Evolutionary conservation across 2,113 vertebrate genomes (phyloP).

Genomic region (Panthera tigris): DNA sequence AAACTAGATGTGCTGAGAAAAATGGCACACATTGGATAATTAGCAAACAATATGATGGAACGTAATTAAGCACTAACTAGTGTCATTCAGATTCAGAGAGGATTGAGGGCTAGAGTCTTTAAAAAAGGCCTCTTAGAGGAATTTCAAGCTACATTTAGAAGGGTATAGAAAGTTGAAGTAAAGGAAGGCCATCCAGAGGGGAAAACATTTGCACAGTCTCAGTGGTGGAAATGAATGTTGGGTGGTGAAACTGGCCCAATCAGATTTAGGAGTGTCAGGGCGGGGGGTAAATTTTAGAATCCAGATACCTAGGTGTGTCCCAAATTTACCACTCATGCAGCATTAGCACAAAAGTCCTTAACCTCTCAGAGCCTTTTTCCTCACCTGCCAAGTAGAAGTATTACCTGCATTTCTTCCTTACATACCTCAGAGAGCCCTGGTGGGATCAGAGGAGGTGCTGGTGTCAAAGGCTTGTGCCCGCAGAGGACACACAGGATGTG

Average conservation of each 20-base stretch:
- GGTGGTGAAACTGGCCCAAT: accelerated
- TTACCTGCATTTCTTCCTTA: not conserved
- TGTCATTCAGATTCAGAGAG: conserved; percentile 1
- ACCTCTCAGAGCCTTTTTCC: not conserved
- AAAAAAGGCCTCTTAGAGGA: not conserved
- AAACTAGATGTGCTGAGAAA: not conserved
- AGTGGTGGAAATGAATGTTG: not conserved
- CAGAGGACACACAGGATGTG: not conserved
- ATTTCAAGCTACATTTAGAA: not conserved
- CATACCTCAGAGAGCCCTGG: not conserved
- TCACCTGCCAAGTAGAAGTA: not conserved
- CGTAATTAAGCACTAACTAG: conserved; percentile 12
- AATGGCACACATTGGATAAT: not conserved
- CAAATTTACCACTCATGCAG: not conserved
- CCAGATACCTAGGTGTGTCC: not conserved
- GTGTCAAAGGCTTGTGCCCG: not conserved
- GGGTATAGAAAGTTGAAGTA: not conserved
- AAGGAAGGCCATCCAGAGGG: not conserved
- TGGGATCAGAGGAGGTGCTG: not conserved
- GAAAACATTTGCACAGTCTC: not conserved
- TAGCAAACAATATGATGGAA: not conserved
- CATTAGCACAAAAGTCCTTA: not conserved
- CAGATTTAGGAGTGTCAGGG: not conserved
- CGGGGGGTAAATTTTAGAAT: not conserved
- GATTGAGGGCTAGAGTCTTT: not conserved